Evolutionary conservation across 2,888 invertebrate genomes (phyloP), one percentile per base, ranked within the genome.

Genomic region (Himalopsyche japonica): DNA sequence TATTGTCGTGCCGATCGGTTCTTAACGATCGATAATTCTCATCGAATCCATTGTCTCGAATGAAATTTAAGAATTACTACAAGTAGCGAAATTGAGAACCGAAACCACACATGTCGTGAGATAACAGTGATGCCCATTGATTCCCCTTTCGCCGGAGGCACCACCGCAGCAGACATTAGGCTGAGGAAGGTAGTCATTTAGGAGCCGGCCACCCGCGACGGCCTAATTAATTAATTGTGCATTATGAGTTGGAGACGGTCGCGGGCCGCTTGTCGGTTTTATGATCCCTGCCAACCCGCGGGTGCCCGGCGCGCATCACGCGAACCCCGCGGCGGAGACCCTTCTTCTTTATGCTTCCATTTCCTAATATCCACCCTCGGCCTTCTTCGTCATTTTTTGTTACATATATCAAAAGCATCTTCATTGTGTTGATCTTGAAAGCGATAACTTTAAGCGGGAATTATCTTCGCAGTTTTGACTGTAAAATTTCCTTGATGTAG

Each of bases 211-310:
- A 83, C 86, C 86, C 86, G 84, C 82, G 86, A 81, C 18, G 86
- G 82, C 27, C 84, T 86, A 86, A 86, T 86, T 86, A 85, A 86
- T 86, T 86, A 86, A 86, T 85, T 85, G 85, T 85, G 85, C 85
- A 86, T 86, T 86, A 86, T 83, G 83, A 76, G 64, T 80, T 70
- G 70, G 70, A 70, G 70, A 70, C 70, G 70, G 70, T 70, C 70
- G 70, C 70, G 70, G 81, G 84, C 76, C 77, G 34, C 83, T 70
- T 70, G 70, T 70, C 70, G 70, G 70, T 20, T 70, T 70, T 70
- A 70, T 70, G 70, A 70, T 70, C 70, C 70, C 57, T 57, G 57
- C 57, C 57, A 57, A 57, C 57, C 57, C 20, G 27, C 70, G 70
- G 79, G 32, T 47, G 82, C 79, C 82, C 76, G 70, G 70, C 47